These are phyloP conservation scores for Rhimphoctona megacephalus DNA, from an alignment of 2,888 invertebrate species.

Conservation along the genomic window DNA sequence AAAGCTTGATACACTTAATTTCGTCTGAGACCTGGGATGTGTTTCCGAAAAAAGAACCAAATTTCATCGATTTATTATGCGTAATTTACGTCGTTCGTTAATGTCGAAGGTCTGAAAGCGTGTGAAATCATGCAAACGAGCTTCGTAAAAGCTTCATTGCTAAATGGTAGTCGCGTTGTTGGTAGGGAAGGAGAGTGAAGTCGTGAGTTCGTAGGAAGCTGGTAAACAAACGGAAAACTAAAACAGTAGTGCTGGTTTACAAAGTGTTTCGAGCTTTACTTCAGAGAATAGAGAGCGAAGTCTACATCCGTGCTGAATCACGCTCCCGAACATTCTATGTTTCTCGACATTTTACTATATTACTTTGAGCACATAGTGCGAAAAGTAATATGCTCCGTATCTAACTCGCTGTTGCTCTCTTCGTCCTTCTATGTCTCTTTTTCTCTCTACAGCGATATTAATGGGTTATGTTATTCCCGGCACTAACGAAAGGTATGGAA, in stretches of 20 bases:
- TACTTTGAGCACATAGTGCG: constrained; percentile 47
- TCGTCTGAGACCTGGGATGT: not conserved
- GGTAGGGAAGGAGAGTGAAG: not conserved
- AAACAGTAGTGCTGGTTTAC: constrained; percentile 49
- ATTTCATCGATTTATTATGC: constrained; percentile 29
- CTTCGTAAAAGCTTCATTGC: constrained; percentile 8
- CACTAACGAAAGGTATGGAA: constrained; percentile 66
- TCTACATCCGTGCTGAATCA: constrained; percentile 56
- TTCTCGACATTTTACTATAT: constrained; percentile 56
- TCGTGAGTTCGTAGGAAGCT: constrained; percentile 20
- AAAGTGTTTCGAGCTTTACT: constrained; percentile 23
- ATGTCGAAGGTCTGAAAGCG: not conserved
- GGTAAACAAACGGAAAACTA: constrained; percentile 64
- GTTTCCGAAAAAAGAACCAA: not conserved
- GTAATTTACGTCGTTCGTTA: constrained; percentile 9
- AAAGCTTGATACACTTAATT: not conserved
- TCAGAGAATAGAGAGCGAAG: constrained; percentile 12
- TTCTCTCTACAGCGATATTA: constrained; percentile 69
- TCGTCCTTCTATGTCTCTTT: constrained; percentile 36
- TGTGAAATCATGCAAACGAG: constrained; percentile 20
- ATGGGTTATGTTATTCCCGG: constrained; percentile 71
- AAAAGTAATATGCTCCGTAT: constrained; percentile 22
- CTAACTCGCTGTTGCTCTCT: constrained; percentile 10
- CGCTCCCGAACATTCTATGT: constrained; percentile 44
- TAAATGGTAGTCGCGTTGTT: constrained; percentile 20